phyloP scores from a whole-genome alignment of 2,113 vertebrate genomes.

The Raja brachyura region DNA sequence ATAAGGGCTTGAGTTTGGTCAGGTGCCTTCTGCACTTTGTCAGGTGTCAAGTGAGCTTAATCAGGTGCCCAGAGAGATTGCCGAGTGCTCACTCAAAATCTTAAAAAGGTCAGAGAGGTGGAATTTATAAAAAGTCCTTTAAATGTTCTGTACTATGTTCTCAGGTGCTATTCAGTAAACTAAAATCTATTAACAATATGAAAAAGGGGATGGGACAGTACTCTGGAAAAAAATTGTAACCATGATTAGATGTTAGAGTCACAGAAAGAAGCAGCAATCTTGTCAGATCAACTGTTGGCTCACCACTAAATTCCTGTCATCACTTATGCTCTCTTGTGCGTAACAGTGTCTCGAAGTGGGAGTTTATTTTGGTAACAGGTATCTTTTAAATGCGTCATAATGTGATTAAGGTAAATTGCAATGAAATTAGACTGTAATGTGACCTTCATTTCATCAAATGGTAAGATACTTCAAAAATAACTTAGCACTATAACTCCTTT shows the following conservation, averaged over 20 bases:
- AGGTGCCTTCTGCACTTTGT: background rate
- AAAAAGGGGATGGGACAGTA: background rate
- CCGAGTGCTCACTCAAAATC: too few species aligned
- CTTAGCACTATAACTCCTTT: background rate
- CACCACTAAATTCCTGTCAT: conserved; percentile 32
- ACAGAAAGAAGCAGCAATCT: background rate
- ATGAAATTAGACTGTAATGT: conserved; percentile 24
- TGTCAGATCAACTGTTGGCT: background rate
- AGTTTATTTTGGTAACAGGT: conserved; percentile 24
- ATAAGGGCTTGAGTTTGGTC: background rate
- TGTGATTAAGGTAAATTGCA: conserved; percentile 9
- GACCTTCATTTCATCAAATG: background rate
- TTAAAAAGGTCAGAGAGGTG: background rate
- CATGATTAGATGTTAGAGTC: background rate
- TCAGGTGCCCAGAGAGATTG: background rate
- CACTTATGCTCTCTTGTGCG: background rate
- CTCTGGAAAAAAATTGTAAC: background rate
- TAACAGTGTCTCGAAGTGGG: conserved; percentile 28
- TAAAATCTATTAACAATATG: background rate
- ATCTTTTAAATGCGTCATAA: conserved; percentile 36
- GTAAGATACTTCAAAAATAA: background rate
- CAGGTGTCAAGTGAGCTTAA: background rate
- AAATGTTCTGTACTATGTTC: background rate
- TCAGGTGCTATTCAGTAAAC: background rate
- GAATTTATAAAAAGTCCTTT: background rate